phyloP scores from a whole-genome alignment of 2,113 vertebrate species.

The Chunga burmeisteri region DNA sequence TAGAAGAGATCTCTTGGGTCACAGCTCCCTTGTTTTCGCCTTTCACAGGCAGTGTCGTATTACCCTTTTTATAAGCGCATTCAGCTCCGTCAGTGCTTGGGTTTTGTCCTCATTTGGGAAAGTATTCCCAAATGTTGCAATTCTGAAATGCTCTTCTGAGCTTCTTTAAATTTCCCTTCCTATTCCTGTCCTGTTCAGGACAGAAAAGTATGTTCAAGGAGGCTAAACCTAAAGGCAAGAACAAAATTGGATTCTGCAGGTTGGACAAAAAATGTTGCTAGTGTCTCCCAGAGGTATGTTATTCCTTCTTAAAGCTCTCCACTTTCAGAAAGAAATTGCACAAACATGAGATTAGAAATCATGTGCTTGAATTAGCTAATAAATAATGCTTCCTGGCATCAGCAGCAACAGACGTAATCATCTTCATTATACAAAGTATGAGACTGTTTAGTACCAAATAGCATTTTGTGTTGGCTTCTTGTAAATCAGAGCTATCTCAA shows the following conservation, averaged over 20 bases:
- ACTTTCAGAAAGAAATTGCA: background rate
- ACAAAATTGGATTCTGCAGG: background rate
- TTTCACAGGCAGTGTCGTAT: background rate
- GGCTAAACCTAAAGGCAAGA: background rate
- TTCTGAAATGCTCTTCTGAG: background rate
- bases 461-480: background rate
- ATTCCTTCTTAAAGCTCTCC: background rate
- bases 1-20: constrained; percentile 15
- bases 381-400: background rate
- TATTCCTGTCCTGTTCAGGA: background rate
- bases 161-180: background rate
- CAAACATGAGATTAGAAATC: background rate
- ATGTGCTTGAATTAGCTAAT: background rate
- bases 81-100: background rate
- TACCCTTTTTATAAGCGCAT: background rate
- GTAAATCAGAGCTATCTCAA: background rate
- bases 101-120: background rate
- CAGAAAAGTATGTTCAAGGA: background rate
- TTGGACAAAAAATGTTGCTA: background rate
- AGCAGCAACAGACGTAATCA: background rate
- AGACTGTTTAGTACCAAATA: background rate
- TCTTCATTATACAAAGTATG: background rate
- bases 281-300: background rate
- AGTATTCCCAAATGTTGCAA: background rate
- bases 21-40: constrained; percentile 14